Evolutionary conservation across 2,888 invertebrate genomes (phyloP).

Genomic region (Heteromurus nitidus): DNA sequence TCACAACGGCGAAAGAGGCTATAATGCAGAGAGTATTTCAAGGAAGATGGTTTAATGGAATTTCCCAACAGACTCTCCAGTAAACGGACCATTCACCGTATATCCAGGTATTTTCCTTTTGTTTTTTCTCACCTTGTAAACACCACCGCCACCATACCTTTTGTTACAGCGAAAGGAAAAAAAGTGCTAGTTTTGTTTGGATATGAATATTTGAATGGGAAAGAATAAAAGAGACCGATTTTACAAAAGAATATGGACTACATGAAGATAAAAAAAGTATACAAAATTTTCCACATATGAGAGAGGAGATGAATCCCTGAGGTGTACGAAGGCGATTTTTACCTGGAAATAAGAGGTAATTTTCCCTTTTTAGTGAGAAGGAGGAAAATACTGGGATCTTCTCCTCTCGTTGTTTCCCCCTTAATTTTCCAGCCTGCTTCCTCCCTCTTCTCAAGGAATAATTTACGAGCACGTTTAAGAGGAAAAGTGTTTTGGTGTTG

Average conservation of each 20-base stretch:
- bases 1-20: no score
- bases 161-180: no score
- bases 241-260: neutral
- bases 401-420: neutral
- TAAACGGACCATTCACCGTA: neutral
- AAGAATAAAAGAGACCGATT: no score
- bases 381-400: no score
- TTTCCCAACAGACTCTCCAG: slow-evolving; percentile 48
- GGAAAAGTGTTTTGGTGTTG: no score
- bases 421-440: slow-evolving; percentile 7
- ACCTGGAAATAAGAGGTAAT: slow-evolving; percentile 66
- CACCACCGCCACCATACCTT: no score
- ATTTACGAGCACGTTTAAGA: slow-evolving; percentile 1
- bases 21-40: slow-evolving; percentile 50
- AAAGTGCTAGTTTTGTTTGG: neutral
- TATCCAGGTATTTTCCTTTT: neutral
- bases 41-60: slow-evolving; percentile 60
- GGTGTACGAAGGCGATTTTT: slow-evolving; percentile 62
- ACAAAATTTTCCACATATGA: neutral
- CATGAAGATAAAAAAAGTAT: slow-evolving; percentile 1
- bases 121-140: neutral
- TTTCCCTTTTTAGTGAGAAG: slow-evolving; percentile 26
- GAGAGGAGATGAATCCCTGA: slow-evolving; percentile 42
- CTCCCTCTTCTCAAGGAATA: slow-evolving; percentile 1
- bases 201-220: neutral